Evolutionary conservation across 2,797 vertebrate species (phyloP), one percentile per base, ranked within the genome.

Genomic region (Natrix natrix): DNA sequence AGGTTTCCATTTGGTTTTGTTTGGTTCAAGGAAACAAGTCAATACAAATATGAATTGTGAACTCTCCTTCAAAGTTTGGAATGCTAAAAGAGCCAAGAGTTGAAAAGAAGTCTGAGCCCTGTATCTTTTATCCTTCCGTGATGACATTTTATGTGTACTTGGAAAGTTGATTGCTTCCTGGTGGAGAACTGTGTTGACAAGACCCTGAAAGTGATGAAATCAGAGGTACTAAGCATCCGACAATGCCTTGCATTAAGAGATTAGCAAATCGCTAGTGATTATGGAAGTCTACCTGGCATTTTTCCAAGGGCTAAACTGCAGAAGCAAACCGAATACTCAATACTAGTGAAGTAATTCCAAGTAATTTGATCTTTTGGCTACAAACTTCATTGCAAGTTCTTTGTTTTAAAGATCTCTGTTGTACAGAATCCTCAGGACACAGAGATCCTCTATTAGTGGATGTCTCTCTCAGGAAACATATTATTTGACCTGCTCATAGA

Each of bases 181-280:
- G 90, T 56, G 56, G 90, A 74, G 88, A 93, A 59, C 61, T 93
- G 69, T 93, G 93, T 43, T 1, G 90, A 91, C 93, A 93, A 83
- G 92, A 61, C 90, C 48, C 63, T 32, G 22, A 26, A 90, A 93
- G 93, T 93, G 90, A 88, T 91, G 90, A 93, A 93, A 93, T 91
- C 90, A 63, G 93, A 91, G 57, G 66, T 91, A 69, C 57, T 63
- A 63, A 91, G 90, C 59, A 93, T 91, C 63, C 48, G 60, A 86
- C 90, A 93, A 93, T 93, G 69, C 90, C 48, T 26, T 63, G 66
- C 93, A 91, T 93, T 93, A 91, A 89, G 90, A 89, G 93, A 93
- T 93, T 91, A 93, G 90, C 86, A 37, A 91, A 26, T 91, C 52
- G 24, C 69, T 66, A 26, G 90, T 91, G 69, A 93, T 93, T 93